These are phyloP conservation scores for Limnephilus rhombicus DNA, from an alignment of 2,888 invertebrate genomes.

Conservation along the genomic window DNA sequence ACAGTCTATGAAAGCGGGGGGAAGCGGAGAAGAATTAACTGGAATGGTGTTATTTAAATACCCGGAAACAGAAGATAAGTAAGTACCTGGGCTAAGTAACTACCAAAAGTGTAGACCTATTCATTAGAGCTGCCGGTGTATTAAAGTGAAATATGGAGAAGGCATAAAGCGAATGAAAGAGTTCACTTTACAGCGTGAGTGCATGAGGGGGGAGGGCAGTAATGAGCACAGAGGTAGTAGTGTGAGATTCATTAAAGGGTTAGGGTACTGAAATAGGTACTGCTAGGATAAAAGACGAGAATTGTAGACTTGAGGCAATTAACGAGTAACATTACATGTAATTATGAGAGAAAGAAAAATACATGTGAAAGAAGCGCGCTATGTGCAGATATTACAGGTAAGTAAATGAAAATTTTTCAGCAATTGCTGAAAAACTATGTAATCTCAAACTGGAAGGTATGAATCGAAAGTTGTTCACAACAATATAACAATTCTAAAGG, in stretches of 20 bases:
- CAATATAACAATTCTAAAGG: neutral
- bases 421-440: neutral
- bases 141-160: slow-evolving; percentile 26
- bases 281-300: slow-evolving; percentile 13
- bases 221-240: slow-evolving; percentile 22
- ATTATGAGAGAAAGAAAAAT: slow-evolving; percentile 30
- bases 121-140: neutral
- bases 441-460: neutral
- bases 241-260: slow-evolving; percentile 40
- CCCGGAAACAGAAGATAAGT: neutral
- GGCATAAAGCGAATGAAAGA: neutral
- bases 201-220: neutral
- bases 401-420: neutral
- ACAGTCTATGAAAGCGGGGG: too few relatives aligned
- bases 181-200: slow-evolving; percentile 27
- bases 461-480: neutral
- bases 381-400: neutral
- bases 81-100: neutral
- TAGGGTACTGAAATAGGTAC: slow-evolving; percentile 22
- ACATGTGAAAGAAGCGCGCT: neutral
- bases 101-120: neutral
- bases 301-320: slow-evolving; percentile 16
- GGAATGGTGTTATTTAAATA: neutral
- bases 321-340: slow-evolving; percentile 28
- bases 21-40: neutral